These are phyloP conservation scores for Melieria crassipennis DNA, from an alignment of 2,888 invertebrate species.

Conservation along the genomic window DNA sequence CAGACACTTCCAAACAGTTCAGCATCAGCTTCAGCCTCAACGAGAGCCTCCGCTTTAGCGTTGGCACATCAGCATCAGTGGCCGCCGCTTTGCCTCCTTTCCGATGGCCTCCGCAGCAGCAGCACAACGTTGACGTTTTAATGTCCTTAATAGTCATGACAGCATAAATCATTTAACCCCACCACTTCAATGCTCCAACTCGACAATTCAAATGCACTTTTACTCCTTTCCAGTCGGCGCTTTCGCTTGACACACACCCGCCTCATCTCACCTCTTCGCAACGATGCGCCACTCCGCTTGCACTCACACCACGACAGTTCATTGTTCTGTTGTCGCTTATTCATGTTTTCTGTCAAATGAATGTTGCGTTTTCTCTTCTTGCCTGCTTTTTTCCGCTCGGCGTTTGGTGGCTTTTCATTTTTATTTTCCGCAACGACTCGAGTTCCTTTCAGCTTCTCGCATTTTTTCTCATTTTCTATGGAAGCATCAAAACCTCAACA, in stretches of 20 bases:
- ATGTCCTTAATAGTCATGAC: constrained; percentile 33
- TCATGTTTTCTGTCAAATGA: constrained; percentile 41
- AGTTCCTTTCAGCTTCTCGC: constrained; percentile 19
- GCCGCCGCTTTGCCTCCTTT: neutral
- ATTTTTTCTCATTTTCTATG: constrained; percentile 36
- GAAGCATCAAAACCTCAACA: constrained; percentile 42
- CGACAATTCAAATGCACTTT: constrained; percentile 30
- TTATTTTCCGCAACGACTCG: neutral
- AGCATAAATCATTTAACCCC: constrained; percentile 33
- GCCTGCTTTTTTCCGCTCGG: neutral
- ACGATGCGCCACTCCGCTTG: neutral
- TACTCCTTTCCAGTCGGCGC: neutral
- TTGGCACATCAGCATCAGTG: neutral
- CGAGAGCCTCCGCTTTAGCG: neutral
- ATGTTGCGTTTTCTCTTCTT: constrained; percentile 31
- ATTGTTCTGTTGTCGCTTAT: constrained; percentile 42
- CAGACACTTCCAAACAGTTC: too few species aligned
- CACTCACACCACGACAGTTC: constrained; percentile 15
- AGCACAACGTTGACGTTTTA: constrained; percentile 29
- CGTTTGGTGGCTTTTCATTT: constrained; percentile 3
- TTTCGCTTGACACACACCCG: too few species aligned
- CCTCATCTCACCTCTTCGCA: neutral
- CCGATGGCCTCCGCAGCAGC: neutral
- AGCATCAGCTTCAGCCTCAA: too few species aligned
- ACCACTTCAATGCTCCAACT: constrained; percentile 25